Evolutionary conservation across 2,797 vertebrate genomes (phyloP), one percentile per base, ranked within the genome.

Genomic region (Delichon dasypus): DNA sequence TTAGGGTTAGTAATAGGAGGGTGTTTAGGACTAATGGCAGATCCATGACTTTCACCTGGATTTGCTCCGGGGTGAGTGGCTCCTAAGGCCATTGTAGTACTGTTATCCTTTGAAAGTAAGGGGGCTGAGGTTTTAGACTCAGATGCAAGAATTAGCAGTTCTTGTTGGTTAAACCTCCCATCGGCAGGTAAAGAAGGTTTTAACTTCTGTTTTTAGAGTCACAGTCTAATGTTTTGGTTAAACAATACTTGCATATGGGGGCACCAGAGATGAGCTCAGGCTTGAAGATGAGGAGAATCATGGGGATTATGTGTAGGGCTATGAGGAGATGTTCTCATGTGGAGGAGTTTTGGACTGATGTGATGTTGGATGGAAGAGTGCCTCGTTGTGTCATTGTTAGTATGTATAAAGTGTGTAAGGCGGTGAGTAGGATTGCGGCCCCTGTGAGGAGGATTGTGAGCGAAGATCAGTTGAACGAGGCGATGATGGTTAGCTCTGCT

Each of bases 341-440:
- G 0, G 42, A 27, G 0, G 71, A 58, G 16, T 74, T 74, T 15
- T 74, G 71, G 1, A 74, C 12, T 0, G 54, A 36, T 4, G 44
- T 58, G 1, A 73, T 45, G 2, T 73, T n/a, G 1, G 50, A 26
- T 4, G 70, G 70, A 0, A 45, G 2, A 0, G 1, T 0, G 0
- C 70, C 53, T 30, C 42, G 54, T 36, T 47, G 71, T 1, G 71
- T 74, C 2, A 2, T 74, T 1, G 4, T 18, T 1, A 73, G n/a
- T 2, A 73, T 74, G 7, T 30, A 36, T 0, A 55, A 5, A 0
- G 88, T 36, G 0, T 91, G 47, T 0, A 16, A 9, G 0, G 89
- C 50, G 0, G 79, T 72, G 0, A 91, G 0, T 0, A 90, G 0
- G 0, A 27, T 72, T 2, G 74, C 23, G 0, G 1, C 0, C 0